Evolutionary conservation across 1,140 invertebrate species (phyloP).

Genomic region (Temnothorax curvispinosus): DNA sequence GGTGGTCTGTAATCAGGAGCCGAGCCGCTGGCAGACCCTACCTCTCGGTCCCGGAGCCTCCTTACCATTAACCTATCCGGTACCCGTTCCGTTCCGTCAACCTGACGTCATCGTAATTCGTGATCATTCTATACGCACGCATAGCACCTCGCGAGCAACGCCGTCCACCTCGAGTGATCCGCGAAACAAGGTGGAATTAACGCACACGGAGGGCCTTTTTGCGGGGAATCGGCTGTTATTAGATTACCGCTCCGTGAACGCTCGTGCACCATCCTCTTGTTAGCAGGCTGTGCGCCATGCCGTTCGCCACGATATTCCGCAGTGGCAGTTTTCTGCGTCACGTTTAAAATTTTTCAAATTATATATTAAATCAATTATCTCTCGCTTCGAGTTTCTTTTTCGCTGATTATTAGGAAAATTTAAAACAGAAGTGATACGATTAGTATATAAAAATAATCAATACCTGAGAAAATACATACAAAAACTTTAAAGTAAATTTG

Average conservation of each 20-base stretch:
- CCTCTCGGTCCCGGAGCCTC: conserved; percentile 73
- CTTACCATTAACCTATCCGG: conserved; percentile 83
- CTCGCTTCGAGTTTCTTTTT: not conserved
- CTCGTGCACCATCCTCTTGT: conserved; percentile 27
- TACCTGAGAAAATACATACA: not conserved
- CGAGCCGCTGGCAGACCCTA: conserved; percentile 82
- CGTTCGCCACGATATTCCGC: not conserved
- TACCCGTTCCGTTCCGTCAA: conserved; percentile 75
- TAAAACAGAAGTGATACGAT: not conserved
- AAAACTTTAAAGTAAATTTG: not conserved
- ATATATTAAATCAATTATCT: not conserved
- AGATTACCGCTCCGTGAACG: conserved; percentile 28
- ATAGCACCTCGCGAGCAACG: conserved; percentile 27
- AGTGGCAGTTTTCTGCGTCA: not conserved
- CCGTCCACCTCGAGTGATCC: conserved; percentile 34
- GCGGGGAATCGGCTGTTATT: conserved; percentile 52
- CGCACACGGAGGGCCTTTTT: conserved; percentile 42
- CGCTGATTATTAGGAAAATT: not conserved
- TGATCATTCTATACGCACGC: conserved; percentile 69
- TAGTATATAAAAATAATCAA: not conserved
- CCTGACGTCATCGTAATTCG: conserved; percentile 80
- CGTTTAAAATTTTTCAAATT: not conserved
- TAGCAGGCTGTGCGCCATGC: not conserved
- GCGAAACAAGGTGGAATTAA: conserved; percentile 61
- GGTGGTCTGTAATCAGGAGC: conserved; percentile 85